Base-by-base conservation (phyloP, 1,140 invertebrate genomes). In the Araneus ventricosus region DNA sequence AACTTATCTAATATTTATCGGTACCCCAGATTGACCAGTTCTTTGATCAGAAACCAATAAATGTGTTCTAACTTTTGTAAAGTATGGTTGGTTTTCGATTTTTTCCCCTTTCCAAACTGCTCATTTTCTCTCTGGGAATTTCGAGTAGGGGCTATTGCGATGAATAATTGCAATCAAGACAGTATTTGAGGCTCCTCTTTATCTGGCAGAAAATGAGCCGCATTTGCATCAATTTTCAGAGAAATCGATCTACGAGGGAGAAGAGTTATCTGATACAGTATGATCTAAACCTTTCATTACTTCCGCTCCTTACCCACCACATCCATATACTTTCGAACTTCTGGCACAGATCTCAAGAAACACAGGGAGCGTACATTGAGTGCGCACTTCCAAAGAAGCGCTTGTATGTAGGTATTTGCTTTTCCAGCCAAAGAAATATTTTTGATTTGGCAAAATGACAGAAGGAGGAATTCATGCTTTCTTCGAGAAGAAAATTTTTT, bases 201-300 rank as follows among this genome's bases (percentile, higher is more conserved):
- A 86, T 22, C 67, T 61, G 24, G 61, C 6, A 27, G 22, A 34
- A 39, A 88, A 79, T 89, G 67, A 75, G 27, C 3, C 41, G 30
- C 88, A 89, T 89, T 89, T 89, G 88, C 88, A 89, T 89, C 88
- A 75, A 75, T 89, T 89, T 67, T 52, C 88, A 34, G 17, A 14
- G 41, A 27, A 41, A 89, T 89, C 88, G 88, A 89, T 89, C 39
- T 57, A 4, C 39, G 6, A 24, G 84, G 30, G 34, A 67, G 88
- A 57, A 27, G 63, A 89, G 88, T 89, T 89, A 88, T 88, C 61
- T 88, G 86, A 88, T 88, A 88, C 86, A 88, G 86, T 39, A 61
- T 88, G 86, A 88, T 88, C 86, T 70, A 88, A 88, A 88, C 88
- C 61, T 41, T 89, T 89, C 88, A 89, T 89, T 89, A 89, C 67